Evolutionary conservation across 2,113 vertebrate species (phyloP), one percentile per base, ranked within the genome.

Genomic region (Sterrhoptilus dennistouni): DNA sequence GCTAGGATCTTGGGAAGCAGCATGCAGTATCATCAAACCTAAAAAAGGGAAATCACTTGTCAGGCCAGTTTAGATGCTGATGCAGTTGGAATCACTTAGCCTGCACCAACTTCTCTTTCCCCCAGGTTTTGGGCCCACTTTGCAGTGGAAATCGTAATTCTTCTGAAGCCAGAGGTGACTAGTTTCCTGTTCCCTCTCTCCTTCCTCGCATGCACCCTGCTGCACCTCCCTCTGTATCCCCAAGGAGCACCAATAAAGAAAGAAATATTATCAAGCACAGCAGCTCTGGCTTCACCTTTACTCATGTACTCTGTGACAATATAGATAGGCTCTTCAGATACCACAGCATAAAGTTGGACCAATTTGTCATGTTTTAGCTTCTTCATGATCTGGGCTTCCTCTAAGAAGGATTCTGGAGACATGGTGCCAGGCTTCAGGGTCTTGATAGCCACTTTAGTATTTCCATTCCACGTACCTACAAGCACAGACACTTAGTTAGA

Each of bases 351-450:
- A 8, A 99, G 98, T 91, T 99, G 99, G 84, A 99, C 99, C 97
- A 99, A 69, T 96, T 99, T 99, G 97, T 99, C 99, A 2, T 99
- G 99, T 40, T 99, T 98, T 79, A 99, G 97, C 63, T 99, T 99
- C 98, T 99, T 99, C 99, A 99, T 99, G 98, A 99, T 99, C 98
- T 99, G 99, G 31, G 99, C 99, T 93, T 99, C 99, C 96, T 99
- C 99, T 64, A 99, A 98, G 97, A 99, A 99, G 6, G 99, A 99
- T 88, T 99, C 99, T 1, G 99, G 99, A 83, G 99, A 99, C 99
- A 99, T 99, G 50, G 99, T 99, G 93, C 99, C 99, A 16, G 99
- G 99, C 95, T 99, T 99, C 96, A 99, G 98, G 24, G 99, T 99
- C 98, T 99, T 99, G 97, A 99, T 99, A 56, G 99, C 99, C 97